Conservation (phyloP, 1,140 invertebrate species). For the Drosophila virilis region DNA sequence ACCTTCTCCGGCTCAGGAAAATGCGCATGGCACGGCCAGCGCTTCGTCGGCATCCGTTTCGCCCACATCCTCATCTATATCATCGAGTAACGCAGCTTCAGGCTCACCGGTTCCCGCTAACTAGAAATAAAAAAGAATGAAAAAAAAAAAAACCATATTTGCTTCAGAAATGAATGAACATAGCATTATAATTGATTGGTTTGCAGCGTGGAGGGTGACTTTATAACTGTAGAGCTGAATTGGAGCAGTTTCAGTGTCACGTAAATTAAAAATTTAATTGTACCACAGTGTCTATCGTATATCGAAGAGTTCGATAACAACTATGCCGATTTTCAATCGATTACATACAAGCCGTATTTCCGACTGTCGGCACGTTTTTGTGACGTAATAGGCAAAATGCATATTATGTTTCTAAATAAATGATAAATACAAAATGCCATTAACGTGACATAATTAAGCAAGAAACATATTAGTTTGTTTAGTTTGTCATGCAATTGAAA, state of each 20-base stretch:
- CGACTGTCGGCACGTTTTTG: not conserved
- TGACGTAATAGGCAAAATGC: slow-evolving; percentile 8
- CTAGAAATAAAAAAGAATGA: slow-evolving; percentile 58
- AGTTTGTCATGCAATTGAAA: not conserved
- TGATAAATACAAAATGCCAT: not conserved
- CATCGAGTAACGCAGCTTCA: slow-evolving; percentile 78
- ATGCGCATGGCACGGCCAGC: slow-evolving; percentile 56
- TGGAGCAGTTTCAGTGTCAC: not conserved
- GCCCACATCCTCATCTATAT: slow-evolving; percentile 78
- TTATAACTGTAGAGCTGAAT: not conserved
- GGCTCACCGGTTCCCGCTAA: slow-evolving; percentile 81
- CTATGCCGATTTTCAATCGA: not conserved
- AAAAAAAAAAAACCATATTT: slow-evolving; percentile 58
- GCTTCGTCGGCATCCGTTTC: slow-evolving; percentile 76
- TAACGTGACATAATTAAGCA: too few relatives aligned
- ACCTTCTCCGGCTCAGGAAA: slow-evolving; percentile 64
- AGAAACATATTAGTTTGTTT: too few relatives aligned
- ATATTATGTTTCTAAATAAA: too few relatives aligned
- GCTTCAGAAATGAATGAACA: slow-evolving; percentile 60
- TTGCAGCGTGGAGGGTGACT: not conserved
- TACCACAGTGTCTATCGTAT: not conserved
- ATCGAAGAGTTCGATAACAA: slow-evolving; percentile 2
- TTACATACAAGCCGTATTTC: not conserved
- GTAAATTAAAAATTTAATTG: slow-evolving; percentile 4
- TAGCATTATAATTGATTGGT: slow-evolving; percentile 20